Evolutionary conservation across 2,113 vertebrate genomes (phyloP), one percentile per base, ranked within the genome.

Genomic region (Mastomys coucha): DNA sequence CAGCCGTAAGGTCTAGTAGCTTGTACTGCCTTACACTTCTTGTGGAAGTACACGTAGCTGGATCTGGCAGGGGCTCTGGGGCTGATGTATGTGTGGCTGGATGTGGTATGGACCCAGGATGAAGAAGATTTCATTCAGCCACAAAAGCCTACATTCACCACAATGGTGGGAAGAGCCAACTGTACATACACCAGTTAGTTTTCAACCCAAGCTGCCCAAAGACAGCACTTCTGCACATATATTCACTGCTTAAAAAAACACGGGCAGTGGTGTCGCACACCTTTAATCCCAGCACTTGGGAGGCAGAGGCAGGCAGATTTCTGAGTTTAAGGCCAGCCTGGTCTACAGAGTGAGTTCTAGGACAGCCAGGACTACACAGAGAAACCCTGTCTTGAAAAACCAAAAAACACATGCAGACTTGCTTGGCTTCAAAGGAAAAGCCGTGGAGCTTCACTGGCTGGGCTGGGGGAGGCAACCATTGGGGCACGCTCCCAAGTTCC

Each of bases 391-490:
- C 45, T 45, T 5, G 45, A 45, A 45, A 45, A 45, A 45, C 45
- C 45, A 7, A n/a, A 17, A 11, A 49, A 12, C n/a, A 8, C 58
- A 4, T 10, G 0, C 2, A 22, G 67, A 24, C 26, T 12, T 24
- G 67, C n/a, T 56, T 28, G 8, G 1, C 10, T 11, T 42, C 26
- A 26, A 0, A 12, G 22, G 69, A 28, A 9, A 0, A 2, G 14
- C 8, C 19, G 1, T 6, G 14, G 5, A 19, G 56, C 1, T 10
- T 31, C 67, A 1, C 4, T 1, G 1, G 49, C 28, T 4, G 20
- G 58, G 76, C 45, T 60, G 88, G 39, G 69, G 88, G 49, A 65
- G 26, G 28, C 45, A 28, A 53, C 12, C 28, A 17, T 20, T 11
- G 26, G 69, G n/a, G 39, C 26, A 2, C 2, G 49, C 63, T 36